Evolutionary conservation across 2,797 vertebrate species (phyloP).

Genomic region (Knipowitschia caucasica): DNA sequence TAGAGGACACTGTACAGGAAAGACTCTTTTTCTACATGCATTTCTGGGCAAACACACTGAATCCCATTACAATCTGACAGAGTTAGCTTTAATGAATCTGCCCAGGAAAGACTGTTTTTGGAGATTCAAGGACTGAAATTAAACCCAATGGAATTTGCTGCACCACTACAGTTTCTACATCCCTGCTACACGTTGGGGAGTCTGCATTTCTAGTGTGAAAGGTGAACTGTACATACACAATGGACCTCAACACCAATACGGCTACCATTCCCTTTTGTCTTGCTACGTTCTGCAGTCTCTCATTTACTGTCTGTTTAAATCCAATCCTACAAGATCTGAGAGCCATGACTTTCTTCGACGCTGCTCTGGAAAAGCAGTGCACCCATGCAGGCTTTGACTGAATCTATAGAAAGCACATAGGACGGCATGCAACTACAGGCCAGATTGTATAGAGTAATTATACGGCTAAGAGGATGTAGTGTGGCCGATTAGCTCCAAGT

Average conservation of each 20-base stretch:
- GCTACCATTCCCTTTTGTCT: conserved; percentile 52
- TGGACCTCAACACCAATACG: conserved; percentile 35
- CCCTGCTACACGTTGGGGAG: conserved; percentile 22
- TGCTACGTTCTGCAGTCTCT: conserved; percentile 49
- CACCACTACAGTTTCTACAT: conserved; percentile 28
- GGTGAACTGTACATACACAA: conserved; percentile 64
- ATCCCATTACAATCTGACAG: conserved; percentile 52
- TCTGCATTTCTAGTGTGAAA: conserved; percentile 43
- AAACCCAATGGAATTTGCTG: conserved; percentile 41
- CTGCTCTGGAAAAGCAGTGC: conserved; percentile 47
- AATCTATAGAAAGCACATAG: conserved; percentile 43
- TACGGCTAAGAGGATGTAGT: conserved; percentile 26
- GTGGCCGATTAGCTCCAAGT: conserved; percentile 39
- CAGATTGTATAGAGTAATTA: conserved; percentile 46
- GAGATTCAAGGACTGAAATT: conserved; percentile 19
- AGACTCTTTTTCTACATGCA: conserved; percentile 52
- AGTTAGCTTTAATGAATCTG: conserved; percentile 79
- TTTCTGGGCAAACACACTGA: conserved; percentile 35
- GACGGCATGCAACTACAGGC: conserved; percentile 39
- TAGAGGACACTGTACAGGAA: conserved; percentile 74
- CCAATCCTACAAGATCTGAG: conserved; percentile 43
- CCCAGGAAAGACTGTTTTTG: conserved; percentile 47
- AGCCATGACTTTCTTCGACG: conserved; percentile 42
- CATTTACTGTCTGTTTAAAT: conserved; percentile 49
- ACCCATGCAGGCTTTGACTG: conserved; percentile 21